Evolutionary conservation across 1,140 invertebrate species (phyloP).

Genomic region (Reticulitermes speratus): DNA sequence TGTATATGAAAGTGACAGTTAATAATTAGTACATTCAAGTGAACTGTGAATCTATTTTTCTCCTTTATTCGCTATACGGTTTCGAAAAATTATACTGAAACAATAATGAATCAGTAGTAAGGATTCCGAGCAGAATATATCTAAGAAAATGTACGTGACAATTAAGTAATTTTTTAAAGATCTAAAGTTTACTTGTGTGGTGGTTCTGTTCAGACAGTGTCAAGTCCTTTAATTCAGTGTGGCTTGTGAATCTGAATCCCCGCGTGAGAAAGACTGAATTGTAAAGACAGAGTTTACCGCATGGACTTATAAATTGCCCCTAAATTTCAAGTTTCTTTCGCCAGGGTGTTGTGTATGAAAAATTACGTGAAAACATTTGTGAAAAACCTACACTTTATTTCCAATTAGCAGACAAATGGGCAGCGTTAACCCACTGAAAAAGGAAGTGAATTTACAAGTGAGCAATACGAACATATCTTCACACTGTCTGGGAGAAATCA

Average conservation of each 20-base stretch:
- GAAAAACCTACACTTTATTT: background rate
- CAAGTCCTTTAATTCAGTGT: background rate
- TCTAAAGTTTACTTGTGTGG: background rate
- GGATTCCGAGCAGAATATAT: background rate
- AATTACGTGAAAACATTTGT: background rate
- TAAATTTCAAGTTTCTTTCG: background rate
- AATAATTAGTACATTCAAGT: background rate
- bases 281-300: background rate
- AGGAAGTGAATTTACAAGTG: background rate
- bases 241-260: background rate
- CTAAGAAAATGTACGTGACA: background rate
- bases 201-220: background rate
- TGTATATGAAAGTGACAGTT: background rate
- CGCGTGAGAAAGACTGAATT: background rate
- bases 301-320: background rate
- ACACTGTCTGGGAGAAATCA: background rate
- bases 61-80: background rate
- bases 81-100: background rate
- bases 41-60: background rate
- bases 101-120: background rate
- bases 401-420: background rate
- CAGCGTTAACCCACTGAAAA: background rate
- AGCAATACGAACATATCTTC: background rate
- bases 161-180: background rate
- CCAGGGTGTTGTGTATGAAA: background rate